Conservation (phyloP, 1,140 invertebrate genomes). For the Latrodectus geometricus region DNA sequence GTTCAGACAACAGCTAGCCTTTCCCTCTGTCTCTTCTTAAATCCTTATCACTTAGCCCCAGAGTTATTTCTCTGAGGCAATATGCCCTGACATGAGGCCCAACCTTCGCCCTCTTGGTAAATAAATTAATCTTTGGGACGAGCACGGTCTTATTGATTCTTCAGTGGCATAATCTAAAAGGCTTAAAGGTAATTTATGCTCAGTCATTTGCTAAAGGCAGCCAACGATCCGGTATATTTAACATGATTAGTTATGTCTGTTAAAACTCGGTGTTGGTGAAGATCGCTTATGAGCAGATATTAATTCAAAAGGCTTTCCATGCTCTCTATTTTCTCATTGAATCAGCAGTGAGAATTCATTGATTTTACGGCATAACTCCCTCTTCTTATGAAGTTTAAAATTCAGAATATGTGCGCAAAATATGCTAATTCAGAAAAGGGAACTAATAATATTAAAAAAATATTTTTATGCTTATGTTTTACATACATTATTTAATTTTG, state of each 20-base stretch:
- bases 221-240: constrained; percentile 47
- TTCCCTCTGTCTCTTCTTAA: constrained; percentile 13
- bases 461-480: too few relatives aligned
- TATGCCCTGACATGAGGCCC: neutral
- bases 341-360: neutral
- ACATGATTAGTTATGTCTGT: constrained; percentile 57
- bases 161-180: constrained; percentile 31
- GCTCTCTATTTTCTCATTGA: too few relatives aligned
- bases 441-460: too few relatives aligned
- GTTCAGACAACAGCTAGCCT: neutral
- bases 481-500: too few relatives aligned
- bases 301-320: neutral
- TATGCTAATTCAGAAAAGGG: too few relatives aligned
- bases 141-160: constrained; percentile 42
- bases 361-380: neutral
- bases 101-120: constrained; percentile 18
- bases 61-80: neutral
- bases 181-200: constrained; percentile 51
- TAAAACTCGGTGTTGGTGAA: constrained; percentile 15
- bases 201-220: constrained; percentile 45
- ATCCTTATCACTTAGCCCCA: constrained; percentile 34
- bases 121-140: constrained; percentile 47
- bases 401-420: too few relatives aligned
- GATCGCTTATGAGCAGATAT: constrained; percentile 30
- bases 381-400: neutral